Base-by-base conservation (phyloP, 2,113 vertebrate species). In the Mirza zaza region DNA sequence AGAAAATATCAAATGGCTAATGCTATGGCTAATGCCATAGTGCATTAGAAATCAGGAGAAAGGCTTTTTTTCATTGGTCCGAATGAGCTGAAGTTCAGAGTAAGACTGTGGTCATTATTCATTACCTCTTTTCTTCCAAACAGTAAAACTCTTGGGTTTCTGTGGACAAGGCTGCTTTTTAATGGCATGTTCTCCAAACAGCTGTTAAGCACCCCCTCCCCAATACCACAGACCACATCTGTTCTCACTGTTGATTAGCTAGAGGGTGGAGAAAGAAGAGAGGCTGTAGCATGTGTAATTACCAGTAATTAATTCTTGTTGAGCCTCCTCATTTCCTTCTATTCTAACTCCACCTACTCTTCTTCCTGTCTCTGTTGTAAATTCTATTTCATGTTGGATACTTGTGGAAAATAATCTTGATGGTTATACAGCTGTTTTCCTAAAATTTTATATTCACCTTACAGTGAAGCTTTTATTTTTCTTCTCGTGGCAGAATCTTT, bases 221-320 rank as follows among this genome's bases (percentile, higher is more conserved):
- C 89, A 97, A 91, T 96, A 96, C 97, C 95, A 89, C 93, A 95
- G 97, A 97, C 97, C 97, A 97, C 98, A 97, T 98, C 97, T 98
- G 98, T 97, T 98, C 97, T 45, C 93, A 97, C 97, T 98, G 98
- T 97, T 98, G 98, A 98, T 97, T 98, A 98, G 98, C 95, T 95
- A 83, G 97, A 97, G 98, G 97, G 95, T 97, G 93, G 97, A 97
- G 97, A 98, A 94, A 98, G 94, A 97, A 98, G 97, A 97, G 97
- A 97, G 95, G 96, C 97, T 98, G 97, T 97, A 97, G 97, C 97
- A 97, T 98, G 95, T 97, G 91, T 98, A 98, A 98, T 98, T 98
- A 97, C 97, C 97, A 98, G 97, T 97, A 97, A 97, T 98, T 98
- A 98, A 98, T 98, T 98, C 97, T 97, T 97, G 97, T 97, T 97